phyloP scores from a whole-genome alignment of 1,140 invertebrate genomes.

The Ruditapes philippinarum region DNA sequence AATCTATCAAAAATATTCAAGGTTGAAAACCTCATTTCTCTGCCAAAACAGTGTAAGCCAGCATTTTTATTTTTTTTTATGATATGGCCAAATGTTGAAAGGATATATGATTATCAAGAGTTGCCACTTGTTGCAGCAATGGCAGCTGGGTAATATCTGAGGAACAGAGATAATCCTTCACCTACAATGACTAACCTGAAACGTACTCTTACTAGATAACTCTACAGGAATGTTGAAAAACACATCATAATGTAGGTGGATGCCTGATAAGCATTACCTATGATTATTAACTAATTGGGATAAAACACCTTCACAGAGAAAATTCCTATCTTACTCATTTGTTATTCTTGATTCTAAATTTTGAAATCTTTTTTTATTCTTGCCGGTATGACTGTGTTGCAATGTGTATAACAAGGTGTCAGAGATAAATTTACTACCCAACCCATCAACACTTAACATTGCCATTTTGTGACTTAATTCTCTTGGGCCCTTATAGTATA shows the following conservation, averaged over 20 bases:
- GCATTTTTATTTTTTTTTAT: background rate
- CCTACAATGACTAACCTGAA: background rate
- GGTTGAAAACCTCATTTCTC: no score
- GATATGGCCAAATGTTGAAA: background rate
- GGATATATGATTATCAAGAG: background rate
- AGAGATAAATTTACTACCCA: no score
- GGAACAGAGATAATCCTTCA: background rate
- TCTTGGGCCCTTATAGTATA: no score
- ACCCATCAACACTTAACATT: no score
- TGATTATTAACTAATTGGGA: constrained; percentile 2
- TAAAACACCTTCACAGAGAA: background rate
- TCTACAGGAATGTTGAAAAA: constrained; percentile 37
- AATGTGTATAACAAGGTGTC: no score
- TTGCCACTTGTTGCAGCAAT: background rate
- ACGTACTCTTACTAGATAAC: background rate
- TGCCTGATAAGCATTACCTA: constrained; percentile 21
- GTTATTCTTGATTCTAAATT: no score
- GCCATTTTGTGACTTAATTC: no score
- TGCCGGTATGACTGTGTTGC: no score
- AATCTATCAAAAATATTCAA: no score
- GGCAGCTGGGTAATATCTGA: background rate
- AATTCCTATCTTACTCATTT: background rate
- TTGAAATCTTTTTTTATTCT: no score
- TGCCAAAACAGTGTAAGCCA: no score
- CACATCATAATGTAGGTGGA: constrained; percentile 24